Evolutionary conservation across 2,888 invertebrate genomes (phyloP).

Genomic region (Diarsia brunnea): DNA sequence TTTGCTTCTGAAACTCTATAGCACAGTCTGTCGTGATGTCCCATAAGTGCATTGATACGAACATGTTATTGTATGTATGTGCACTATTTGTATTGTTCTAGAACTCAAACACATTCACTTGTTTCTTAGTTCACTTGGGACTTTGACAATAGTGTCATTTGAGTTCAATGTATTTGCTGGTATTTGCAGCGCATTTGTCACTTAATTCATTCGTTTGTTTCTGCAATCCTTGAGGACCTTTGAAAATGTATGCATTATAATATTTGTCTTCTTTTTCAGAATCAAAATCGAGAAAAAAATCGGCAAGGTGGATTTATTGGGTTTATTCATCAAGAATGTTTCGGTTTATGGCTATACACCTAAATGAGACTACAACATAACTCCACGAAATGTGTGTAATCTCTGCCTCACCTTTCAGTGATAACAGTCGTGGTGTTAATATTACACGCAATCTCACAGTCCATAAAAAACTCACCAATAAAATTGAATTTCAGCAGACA

Average conservation of each 20-base stretch:
- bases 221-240: neutral
- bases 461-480: neutral
- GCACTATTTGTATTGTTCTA: neutral
- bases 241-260: too few relatives aligned
- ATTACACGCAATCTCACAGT: neutral
- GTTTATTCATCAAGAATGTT: too few relatives aligned
- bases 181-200: neutral
- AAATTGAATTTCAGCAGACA: neutral
- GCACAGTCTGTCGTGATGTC: neutral
- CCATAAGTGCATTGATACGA: neutral
- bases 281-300: too few relatives aligned
- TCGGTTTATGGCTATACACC: too few relatives aligned
- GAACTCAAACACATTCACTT: neutral
- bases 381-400: neutral
- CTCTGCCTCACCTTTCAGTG: too few relatives aligned
- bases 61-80: neutral
- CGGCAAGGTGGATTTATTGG: too few relatives aligned
- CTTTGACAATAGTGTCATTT: slow-evolving; percentile 7
- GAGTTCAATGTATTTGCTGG: neutral
- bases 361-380: neutral
- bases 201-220: slow-evolving; percentile 16
- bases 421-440: neutral
- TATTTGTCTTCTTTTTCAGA: too few relatives aligned
- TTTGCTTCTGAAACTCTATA: neutral
- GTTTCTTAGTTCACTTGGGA: neutral